Percentiles rank a stretch among this genome's conserved stretches.
Conservation (phyloP, 1,140 invertebrate species). For the Mizuhopecten yessoensis region DNA sequence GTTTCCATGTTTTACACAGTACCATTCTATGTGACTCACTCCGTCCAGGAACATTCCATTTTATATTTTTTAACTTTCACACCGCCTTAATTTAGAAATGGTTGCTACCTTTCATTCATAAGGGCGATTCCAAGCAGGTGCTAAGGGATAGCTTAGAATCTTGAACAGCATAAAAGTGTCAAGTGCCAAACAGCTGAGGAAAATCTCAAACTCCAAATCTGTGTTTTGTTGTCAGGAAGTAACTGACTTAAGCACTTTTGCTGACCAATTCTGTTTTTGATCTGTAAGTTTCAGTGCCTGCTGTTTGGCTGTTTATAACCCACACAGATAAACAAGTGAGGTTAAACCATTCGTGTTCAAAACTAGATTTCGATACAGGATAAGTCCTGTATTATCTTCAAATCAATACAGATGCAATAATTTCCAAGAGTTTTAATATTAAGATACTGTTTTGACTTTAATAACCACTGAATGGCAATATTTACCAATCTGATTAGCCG, state of each 20-base stretch:
- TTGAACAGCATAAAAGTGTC: neutral
- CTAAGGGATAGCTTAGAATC: neutral
- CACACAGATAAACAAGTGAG: neutral
- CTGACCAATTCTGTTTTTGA: neutral
- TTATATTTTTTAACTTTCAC: neutral
- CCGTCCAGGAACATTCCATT: neutral
- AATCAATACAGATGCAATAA: neutral
- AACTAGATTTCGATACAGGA: too few species aligned
- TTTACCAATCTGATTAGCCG: neutral
- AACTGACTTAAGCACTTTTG: neutral
- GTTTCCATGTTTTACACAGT: constrained; percentile 19
- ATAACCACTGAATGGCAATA: neutral
- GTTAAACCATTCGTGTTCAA: neutral
- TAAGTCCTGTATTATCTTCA: neutral
- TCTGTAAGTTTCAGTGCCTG: neutral
- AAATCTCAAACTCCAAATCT: neutral
- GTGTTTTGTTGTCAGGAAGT: neutral
- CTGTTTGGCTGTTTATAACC: too few species aligned
- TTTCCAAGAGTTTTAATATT: neutral
- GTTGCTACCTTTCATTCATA: neutral
- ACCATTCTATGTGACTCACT: constrained; percentile 34
- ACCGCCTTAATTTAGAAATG: neutral
- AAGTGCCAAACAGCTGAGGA: neutral
- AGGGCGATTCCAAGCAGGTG: neutral
- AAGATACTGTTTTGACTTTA: neutral